Percentiles rank a stretch among this genome's conserved stretches.
Conservation (phyloP, 2,888 invertebrate genomes). For the Pecten maximus region DNA sequence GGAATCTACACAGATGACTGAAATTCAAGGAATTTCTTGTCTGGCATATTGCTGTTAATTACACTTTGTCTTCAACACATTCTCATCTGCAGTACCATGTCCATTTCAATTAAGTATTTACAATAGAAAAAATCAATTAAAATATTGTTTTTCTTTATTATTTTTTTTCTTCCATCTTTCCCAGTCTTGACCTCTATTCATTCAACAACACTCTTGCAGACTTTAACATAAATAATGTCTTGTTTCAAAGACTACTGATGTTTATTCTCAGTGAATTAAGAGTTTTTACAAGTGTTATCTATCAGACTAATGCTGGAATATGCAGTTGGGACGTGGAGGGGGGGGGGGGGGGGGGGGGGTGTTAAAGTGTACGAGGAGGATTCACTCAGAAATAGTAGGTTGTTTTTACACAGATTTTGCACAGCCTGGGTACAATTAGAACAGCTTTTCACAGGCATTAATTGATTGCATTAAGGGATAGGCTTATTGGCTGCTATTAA, state of each 20-base stretch:
- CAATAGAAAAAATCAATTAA: too few relatives aligned
- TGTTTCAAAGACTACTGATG: too few relatives aligned
- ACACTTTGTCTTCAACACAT: neutral
- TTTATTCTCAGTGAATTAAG: too few relatives aligned
- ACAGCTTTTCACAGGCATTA: conserved; percentile 1
- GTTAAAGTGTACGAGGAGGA: neutral
- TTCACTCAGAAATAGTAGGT: neutral
- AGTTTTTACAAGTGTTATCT: neutral
- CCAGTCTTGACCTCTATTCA: too few relatives aligned
- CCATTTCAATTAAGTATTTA: too few relatives aligned
- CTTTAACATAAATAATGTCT: too few relatives aligned
- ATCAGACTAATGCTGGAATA: neutral
- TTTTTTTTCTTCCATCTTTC: too few relatives aligned
- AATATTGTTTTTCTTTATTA: too few relatives aligned
- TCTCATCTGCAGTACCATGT: too few relatives aligned
- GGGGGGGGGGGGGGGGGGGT: neutral
- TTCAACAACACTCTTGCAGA: too few relatives aligned
- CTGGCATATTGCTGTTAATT: neutral
- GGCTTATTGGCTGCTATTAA: conserved; percentile 6
- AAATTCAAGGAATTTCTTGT: neutral
- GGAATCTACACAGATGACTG: neutral
- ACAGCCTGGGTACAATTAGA: conserved; percentile 22
- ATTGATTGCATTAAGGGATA: conserved; percentile 32
- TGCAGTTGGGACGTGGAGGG: neutral
- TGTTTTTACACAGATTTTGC: neutral